Conservation (phyloP, 2,888 invertebrate species). For the Folsomia manolachei region DNA sequence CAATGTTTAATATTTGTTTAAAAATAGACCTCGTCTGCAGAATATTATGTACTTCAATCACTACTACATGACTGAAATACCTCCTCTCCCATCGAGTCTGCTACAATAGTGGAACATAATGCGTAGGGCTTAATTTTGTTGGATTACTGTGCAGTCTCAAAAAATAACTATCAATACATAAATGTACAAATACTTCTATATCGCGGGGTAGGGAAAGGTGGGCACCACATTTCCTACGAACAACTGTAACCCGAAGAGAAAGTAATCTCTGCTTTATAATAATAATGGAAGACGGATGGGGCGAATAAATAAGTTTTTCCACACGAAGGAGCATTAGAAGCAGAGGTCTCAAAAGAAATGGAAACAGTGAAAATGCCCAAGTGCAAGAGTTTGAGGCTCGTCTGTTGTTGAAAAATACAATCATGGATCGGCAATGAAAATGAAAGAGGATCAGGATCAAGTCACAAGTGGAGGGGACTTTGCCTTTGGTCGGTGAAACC, state of each 20-base stretch:
- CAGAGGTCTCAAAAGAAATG: slow-evolving; percentile 2
- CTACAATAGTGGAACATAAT: background rate
- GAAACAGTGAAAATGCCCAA: background rate
- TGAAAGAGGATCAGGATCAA: slow-evolving; percentile 7
- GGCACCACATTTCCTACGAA: too few species aligned
- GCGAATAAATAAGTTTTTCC: slow-evolving; percentile 33
- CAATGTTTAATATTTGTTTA: too few species aligned
- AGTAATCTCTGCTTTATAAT: slow-evolving; percentile 16
- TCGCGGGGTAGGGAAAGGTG: background rate
- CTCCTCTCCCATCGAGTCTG: background rate
- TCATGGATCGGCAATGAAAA: background rate
- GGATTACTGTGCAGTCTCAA: background rate
- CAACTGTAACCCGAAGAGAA: background rate
- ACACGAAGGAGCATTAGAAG: slow-evolving; percentile 26
- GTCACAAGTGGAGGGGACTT: slow-evolving; percentile 7
- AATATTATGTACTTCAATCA: too few species aligned
- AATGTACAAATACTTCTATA: too few species aligned
- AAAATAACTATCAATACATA: too few species aligned
- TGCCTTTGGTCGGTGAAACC: background rate
- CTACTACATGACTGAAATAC: too few species aligned
- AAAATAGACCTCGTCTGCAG: too few species aligned
- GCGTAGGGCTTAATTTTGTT: background rate
- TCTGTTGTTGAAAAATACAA: background rate
- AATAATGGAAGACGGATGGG: slow-evolving; percentile 19
- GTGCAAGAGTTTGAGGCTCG: background rate